Conservation (phyloP, 2,888 invertebrate species). For the Rhamnusium bicolor region DNA sequence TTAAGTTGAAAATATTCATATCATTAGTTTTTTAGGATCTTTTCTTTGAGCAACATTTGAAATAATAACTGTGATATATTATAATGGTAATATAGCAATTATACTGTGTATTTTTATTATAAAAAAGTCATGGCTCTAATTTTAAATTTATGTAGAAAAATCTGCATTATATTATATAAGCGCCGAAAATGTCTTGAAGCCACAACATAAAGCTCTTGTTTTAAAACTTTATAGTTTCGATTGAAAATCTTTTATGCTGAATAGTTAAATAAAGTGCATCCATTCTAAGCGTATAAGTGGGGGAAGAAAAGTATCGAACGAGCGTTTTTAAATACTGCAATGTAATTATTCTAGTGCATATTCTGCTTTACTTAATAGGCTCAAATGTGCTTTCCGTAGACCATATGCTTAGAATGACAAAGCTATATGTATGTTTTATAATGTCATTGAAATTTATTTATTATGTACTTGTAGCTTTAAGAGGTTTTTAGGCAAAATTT, state of each 20-base stretch:
- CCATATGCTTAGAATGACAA: too few species aligned
- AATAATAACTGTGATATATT: slow-evolving; percentile 33
- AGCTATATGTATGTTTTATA: too few species aligned
- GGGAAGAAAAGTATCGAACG: too few species aligned
- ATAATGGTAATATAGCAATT: slow-evolving; percentile 23
- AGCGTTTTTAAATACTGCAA: too few species aligned
- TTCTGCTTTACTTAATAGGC: too few species aligned
- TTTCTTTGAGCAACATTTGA: slow-evolving; percentile 7
- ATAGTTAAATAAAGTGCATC: not conserved
- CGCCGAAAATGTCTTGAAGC: slow-evolving; percentile 18
- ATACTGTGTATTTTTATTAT: slow-evolving; percentile 18
- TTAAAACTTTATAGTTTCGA: not conserved
- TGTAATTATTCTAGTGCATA: too few species aligned
- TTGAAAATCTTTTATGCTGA: not conserved
- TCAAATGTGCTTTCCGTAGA: too few species aligned
- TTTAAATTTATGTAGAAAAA: slow-evolving; percentile 4
- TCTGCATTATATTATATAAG: not conserved
- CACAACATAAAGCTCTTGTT: not conserved
- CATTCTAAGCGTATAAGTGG: too few species aligned
- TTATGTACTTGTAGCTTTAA: not conserved
- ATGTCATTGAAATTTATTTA: too few species aligned
- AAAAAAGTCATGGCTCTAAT: slow-evolving; percentile 25
- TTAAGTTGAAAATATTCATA: slow-evolving; percentile 27
- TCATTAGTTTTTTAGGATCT: not conserved
- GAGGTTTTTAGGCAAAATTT: slow-evolving; percentile 7